phyloP scores from a whole-genome alignment of 2,888 invertebrate genomes.

The Oegoconia quadripuncta region DNA sequence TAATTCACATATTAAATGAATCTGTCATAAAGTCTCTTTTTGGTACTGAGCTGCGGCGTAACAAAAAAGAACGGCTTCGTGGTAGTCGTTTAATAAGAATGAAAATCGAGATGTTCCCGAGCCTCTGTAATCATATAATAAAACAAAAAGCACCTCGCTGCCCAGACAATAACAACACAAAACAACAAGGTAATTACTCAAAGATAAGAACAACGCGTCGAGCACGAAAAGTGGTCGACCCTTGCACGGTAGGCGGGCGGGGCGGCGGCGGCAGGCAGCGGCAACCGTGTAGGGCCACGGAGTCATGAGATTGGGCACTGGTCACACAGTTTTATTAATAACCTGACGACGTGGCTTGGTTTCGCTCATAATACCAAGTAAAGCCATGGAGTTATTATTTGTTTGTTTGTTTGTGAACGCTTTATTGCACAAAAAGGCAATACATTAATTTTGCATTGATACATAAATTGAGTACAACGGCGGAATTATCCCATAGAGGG shows the following conservation, averaged over 20 bases:
- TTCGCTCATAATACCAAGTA: no score
- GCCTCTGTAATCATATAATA: constrained; percentile 28
- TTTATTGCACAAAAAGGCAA: no score
- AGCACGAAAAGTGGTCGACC: constrained; percentile 47
- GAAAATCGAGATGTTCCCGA: constrained; percentile 7
- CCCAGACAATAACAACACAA: constrained; percentile 49
- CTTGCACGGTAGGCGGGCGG: constrained; percentile 30
- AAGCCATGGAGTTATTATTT: no score
- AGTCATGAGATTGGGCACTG: constrained; percentile 25
- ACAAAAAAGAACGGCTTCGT: no score
- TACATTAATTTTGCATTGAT: no score
- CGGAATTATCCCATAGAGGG: no score
- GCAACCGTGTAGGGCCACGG: constrained; percentile 21
- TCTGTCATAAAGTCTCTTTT: no score
- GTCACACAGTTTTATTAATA: background rate
- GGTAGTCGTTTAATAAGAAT: background rate
- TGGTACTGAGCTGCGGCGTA: no score
- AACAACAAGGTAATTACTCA: constrained; percentile 62
- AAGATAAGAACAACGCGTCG: constrained; percentile 59
- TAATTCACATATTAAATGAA: no score
- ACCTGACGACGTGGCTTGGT: no score
- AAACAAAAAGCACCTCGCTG: constrained; percentile 38
- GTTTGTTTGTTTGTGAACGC: no score
- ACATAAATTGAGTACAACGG: no score
- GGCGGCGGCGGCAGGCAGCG: constrained; percentile 16